Conservation (phyloP, 2,113 vertebrate species). For the Oriolus oriolus region DNA sequence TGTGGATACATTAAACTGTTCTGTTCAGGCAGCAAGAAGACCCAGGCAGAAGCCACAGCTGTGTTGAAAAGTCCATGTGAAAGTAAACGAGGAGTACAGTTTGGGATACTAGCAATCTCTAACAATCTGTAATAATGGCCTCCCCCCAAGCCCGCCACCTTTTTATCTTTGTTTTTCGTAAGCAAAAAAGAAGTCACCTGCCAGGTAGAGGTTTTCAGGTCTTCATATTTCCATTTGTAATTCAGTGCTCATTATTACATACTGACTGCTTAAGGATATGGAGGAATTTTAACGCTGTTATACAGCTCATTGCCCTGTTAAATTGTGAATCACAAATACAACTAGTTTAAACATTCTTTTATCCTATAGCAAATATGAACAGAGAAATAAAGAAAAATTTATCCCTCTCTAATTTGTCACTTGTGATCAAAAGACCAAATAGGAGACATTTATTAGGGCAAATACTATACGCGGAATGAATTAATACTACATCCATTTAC, state of each 20-base stretch:
- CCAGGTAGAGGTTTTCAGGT: background rate
- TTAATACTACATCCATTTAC: conserved; percentile 31
- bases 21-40: background rate
- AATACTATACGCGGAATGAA: background rate
- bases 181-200: background rate
- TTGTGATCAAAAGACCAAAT: background rate
- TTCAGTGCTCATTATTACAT: background rate
- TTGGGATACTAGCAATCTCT: background rate
- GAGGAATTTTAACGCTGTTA: background rate
- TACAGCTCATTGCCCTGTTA: background rate
- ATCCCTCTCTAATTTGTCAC: background rate
- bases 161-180: background rate
- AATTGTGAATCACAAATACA: background rate
- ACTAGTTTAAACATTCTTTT: background rate
- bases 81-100: background rate
- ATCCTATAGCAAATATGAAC: background rate
- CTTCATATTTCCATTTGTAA: background rate
- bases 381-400: background rate
- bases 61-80: background rate
- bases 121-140: background rate
- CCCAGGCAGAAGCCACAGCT: background rate
- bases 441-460: background rate
- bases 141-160: fast-evolving
- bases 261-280: background rate
- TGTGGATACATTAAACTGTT: background rate